Evolutionary conservation across 1,140 invertebrate species (phyloP), one percentile per base, ranked within the genome.

Genomic region (Drosophila seguyi): DNA sequence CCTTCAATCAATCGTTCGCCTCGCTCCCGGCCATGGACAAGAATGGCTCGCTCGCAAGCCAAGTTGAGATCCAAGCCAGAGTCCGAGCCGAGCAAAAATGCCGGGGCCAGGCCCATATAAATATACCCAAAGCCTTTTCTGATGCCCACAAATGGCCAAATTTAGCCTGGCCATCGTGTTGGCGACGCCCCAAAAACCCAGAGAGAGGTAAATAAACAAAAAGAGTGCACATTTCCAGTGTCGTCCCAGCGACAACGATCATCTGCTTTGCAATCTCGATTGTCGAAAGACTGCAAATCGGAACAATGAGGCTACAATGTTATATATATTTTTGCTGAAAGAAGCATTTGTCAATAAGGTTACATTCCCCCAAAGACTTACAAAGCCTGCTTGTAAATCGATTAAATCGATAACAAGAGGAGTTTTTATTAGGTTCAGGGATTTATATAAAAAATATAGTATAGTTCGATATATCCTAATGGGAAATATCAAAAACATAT

Each of bases 1-100:
- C 82, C 83, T 87, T 86, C 83, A 87, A 87, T 86, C 83, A 86
- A 87, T 86, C 83, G 83, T 79, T 86, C 75, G 66, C 81, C 75
- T 87, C 61, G 83, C 83, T 87, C 83, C 79, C 79, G 83, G 83
- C 83, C 34, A 86, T 55, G 58, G 56, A 71, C 71, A 75, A 79
- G 81, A 83, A 85, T 86, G 83, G 63, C 73, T 81, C 73, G 63
- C 73, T 81, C 73, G 61, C 80, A 41, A 36, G 57, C 50, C 25
- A 38, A 38, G 25, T 44, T 79, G 42, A 42, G 39, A 47, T 80
- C 29, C 29, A 8, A 53, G 18, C 8, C 31, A 6, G 20, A 53
- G 50, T 22, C 50, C 6, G 45, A 53, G n/a, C n/a, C n/a, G n/a
- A n/a, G n/a, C n/a, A n/a, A 80, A 81, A 81, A 81, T 75, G 71